Evolutionary conservation across 2,888 invertebrate genomes (phyloP).

Genomic region (Tachina fera): DNA sequence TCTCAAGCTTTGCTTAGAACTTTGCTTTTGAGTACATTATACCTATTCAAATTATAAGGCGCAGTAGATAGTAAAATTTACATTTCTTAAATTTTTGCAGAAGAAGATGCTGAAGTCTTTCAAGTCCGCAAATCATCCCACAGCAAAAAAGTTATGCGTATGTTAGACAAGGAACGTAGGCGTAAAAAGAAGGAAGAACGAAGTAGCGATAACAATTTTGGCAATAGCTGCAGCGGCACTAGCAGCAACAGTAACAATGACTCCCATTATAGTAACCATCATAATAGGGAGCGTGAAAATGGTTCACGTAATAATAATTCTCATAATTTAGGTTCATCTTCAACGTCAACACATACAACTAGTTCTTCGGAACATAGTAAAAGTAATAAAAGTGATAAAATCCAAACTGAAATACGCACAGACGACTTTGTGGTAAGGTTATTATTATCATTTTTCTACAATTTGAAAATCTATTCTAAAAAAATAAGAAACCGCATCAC

Average conservation of each 20-base stretch:
- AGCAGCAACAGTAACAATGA: slow-evolving; percentile 24
- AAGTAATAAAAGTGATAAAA: slow-evolving; percentile 84
- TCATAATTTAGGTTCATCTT: slow-evolving; percentile 74
- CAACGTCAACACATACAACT: slow-evolving; percentile 68
- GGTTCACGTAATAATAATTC: slow-evolving; percentile 74
- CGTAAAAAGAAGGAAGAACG: slow-evolving; percentile 80
- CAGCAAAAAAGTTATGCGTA: slow-evolving; percentile 93
- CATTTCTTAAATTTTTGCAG: slow-evolving; percentile 75
- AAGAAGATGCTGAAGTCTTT: slow-evolving; percentile 94
- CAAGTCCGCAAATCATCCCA: slow-evolving; percentile 98
- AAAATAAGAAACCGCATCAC: slow-evolving; percentile 67
- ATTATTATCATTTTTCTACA: slow-evolving; percentile 82
- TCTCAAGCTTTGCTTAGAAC: no score
- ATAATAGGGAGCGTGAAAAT: slow-evolving; percentile 70
- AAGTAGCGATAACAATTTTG: slow-evolving; percentile 58
- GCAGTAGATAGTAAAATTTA: no score
- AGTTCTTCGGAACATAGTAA: slow-evolving; percentile 78
- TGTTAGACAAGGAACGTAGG: slow-evolving; percentile 90
- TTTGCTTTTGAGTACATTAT: no score
- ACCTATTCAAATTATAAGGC: no score
- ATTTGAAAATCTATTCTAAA: slow-evolving; percentile 55
- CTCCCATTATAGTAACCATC: slow-evolving; percentile 44
- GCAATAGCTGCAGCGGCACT: slow-evolving; percentile 52
- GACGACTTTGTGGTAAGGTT: slow-evolving; percentile 87
- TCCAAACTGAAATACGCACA: slow-evolving; percentile 87